phyloP scores from a whole-genome alignment of 2,888 invertebrate genomes.

The Tricholauxania praeusta region DNA sequence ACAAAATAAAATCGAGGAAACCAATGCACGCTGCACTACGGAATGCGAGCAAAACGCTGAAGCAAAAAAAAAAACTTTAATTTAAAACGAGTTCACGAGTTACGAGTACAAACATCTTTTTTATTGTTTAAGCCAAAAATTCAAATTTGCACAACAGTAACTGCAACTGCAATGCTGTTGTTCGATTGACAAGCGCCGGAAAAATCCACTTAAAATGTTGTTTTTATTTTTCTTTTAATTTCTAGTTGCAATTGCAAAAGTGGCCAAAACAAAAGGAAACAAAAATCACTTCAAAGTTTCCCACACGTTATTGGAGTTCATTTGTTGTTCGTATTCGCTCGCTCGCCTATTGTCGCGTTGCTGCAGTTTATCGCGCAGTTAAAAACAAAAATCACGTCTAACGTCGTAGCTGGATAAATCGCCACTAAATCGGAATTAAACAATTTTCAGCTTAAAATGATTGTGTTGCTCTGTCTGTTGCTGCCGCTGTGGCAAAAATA shows the following conservation, averaged over 20 bases:
- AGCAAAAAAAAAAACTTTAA: neutral
- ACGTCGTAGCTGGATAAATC: conserved; percentile 49
- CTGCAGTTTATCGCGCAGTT: conserved; percentile 31
- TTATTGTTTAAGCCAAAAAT: conserved; percentile 30
- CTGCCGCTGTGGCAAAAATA: neutral
- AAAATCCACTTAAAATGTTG: conserved; percentile 35
- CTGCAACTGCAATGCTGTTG: neutral
- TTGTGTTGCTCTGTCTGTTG: conserved; percentile 6
- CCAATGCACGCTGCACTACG: neutral
- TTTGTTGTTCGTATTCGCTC: conserved; percentile 26
- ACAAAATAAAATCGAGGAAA: neutral
- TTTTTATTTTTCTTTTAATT: conserved; percentile 23
- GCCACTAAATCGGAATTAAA: conserved; percentile 50
- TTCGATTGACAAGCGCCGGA: conserved; percentile 12
- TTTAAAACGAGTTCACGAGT: conserved; percentile 26
- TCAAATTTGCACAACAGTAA: conserved; percentile 31
- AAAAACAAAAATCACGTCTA: conserved; percentile 45
- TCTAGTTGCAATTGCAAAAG: conserved; percentile 30
- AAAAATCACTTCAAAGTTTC: conserved; percentile 22
- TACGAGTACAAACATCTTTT: conserved; percentile 25
- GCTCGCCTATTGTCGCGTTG: conserved; percentile 1
- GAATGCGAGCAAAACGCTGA: conserved; percentile 23
- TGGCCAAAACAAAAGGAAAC: conserved; percentile 25
- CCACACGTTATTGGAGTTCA: conserved; percentile 17
- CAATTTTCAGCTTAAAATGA: conserved; percentile 48